These are phyloP conservation scores for Synchiropus splendidus DNA, from an alignment of 2,113 vertebrate species.

Conservation along the genomic window DNA sequence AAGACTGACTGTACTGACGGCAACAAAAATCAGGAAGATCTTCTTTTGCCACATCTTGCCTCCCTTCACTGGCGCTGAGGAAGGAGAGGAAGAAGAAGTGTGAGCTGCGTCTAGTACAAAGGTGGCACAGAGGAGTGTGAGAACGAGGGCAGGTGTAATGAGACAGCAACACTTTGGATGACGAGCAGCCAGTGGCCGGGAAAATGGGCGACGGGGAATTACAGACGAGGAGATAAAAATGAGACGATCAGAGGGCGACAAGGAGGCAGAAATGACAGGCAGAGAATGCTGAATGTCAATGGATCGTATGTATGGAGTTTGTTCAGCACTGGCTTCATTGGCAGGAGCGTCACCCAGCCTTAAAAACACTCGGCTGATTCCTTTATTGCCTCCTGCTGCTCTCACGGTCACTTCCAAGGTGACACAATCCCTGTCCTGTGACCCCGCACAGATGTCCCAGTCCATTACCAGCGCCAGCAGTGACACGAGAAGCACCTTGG, in stretches of 20 bases:
- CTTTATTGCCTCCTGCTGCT: too few species aligned
- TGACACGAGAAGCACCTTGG: too few species aligned
- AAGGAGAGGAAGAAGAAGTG: neutral
- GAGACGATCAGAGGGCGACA: neutral
- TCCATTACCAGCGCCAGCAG: too few species aligned
- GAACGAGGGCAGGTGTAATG: conserved; percentile 7
- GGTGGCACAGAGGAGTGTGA: too few species aligned
- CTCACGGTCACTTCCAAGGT: too few species aligned
- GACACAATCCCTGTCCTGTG: too few species aligned
- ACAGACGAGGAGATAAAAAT: conserved; percentile 1
- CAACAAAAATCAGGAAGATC: conserved; percentile 66
- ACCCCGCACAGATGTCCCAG: too few species aligned
- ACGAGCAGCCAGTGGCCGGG: neutral
- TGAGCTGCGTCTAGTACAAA: neutral
- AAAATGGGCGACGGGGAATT: conserved; percentile 1
- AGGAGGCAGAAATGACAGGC: neutral
- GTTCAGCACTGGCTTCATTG: conserved; percentile 12
- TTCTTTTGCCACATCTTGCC: conserved; percentile 70
- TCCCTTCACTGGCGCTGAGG: conserved; percentile 36
- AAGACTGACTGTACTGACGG: conserved; percentile 69
- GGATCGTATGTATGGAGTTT: conserved; percentile 2
- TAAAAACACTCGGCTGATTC: too few species aligned
- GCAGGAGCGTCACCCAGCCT: too few species aligned
- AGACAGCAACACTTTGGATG: conserved; percentile 4
- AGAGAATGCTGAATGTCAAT: neutral